Percentiles rank a stretch among this genome's conserved stretches.
phyloP scores from a whole-genome alignment of 2,888 invertebrate species.

The Hypercompe scribonia region DNA sequence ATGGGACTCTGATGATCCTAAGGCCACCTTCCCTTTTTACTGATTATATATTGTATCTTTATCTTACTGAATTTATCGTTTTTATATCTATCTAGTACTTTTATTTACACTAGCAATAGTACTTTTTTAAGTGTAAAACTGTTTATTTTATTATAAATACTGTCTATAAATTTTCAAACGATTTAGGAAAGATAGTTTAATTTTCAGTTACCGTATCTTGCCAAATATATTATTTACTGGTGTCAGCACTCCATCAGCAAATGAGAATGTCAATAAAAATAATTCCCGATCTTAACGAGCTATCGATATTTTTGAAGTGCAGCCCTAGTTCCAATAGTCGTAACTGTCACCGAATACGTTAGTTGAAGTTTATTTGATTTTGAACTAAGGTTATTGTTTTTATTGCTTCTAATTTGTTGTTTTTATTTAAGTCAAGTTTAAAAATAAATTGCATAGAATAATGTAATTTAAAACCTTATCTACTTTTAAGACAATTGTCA shows the following conservation, averaged over 20 bases:
- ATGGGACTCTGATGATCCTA: no score
- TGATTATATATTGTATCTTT: no score
- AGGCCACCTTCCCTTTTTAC: no score
- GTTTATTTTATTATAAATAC: no score
- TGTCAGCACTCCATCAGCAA: no score
- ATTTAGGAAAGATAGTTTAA: background rate
- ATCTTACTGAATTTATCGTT: no score
- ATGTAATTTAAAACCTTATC: conserved; percentile 42
- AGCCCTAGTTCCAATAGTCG: background rate
- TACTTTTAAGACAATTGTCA: conserved; percentile 55
- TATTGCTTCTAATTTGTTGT: conserved; percentile 1
- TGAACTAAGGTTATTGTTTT: conserved; percentile 8
- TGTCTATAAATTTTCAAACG: no score
- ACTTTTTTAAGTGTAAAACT: no score
- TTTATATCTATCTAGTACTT: no score
- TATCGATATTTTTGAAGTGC: background rate
- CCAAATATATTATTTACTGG: background rate
- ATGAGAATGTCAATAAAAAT: no score
- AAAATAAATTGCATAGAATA: conserved; percentile 2
- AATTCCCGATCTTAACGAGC: background rate
- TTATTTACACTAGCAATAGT: no score
- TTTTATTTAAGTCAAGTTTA: conserved; percentile 1
- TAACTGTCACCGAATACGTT: conserved; percentile 43
- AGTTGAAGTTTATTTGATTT: conserved; percentile 36
- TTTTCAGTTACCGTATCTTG: background rate